Conservation (phyloP, 1,140 invertebrate genomes). For the Bombus affinis region DNA sequence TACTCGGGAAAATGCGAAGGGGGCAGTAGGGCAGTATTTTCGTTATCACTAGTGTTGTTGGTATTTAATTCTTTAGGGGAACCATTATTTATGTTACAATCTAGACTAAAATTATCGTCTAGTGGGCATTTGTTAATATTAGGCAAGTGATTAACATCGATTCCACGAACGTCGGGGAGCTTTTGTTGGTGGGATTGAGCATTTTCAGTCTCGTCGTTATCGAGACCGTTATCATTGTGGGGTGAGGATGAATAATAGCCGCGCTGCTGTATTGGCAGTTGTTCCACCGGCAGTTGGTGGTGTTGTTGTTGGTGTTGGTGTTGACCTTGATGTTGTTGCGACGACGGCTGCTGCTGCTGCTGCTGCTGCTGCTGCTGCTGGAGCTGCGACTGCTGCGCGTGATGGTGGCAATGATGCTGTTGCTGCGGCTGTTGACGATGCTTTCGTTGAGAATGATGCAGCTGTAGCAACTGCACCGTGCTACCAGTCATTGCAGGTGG, state of each 20-base stretch:
- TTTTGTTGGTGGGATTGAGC: slow-evolving; percentile 79
- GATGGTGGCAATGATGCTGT: slow-evolving; percentile 37
- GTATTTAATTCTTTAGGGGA: slow-evolving; percentile 79
- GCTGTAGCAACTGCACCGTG: slow-evolving; percentile 46
- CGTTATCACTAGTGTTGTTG: slow-evolving; percentile 80
- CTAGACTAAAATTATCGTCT: slow-evolving; percentile 81
- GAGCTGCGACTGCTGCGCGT: slow-evolving; percentile 81
- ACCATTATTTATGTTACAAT: slow-evolving; percentile 82
- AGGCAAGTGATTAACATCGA: slow-evolving; percentile 80
- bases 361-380: slow-evolving; percentile 49
- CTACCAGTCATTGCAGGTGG: slow-evolving; percentile 34
- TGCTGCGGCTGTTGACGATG: slow-evolving; percentile 50
- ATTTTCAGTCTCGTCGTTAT: slow-evolving; percentile 74
- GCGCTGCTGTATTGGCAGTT: slow-evolving; percentile 73
- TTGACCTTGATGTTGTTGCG: slow-evolving; percentile 50
- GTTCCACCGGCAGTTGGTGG: slow-evolving; percentile 65
- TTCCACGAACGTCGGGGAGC: slow-evolving; percentile 76
- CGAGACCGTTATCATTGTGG: slow-evolving; percentile 73
- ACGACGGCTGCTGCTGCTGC: not conserved
- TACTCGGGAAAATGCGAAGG: slow-evolving; percentile 82
- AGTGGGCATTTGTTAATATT: slow-evolving; percentile 79
- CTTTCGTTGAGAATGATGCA: slow-evolving; percentile 22
- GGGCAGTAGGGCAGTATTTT: slow-evolving; percentile 81
- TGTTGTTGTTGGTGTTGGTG: slow-evolving; percentile 51
- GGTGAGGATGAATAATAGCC: slow-evolving; percentile 78